These are phyloP conservation scores for Potamarius usumacintae DNA, from an alignment of 2,113 vertebrate species.

Conservation along the genomic window DNA sequence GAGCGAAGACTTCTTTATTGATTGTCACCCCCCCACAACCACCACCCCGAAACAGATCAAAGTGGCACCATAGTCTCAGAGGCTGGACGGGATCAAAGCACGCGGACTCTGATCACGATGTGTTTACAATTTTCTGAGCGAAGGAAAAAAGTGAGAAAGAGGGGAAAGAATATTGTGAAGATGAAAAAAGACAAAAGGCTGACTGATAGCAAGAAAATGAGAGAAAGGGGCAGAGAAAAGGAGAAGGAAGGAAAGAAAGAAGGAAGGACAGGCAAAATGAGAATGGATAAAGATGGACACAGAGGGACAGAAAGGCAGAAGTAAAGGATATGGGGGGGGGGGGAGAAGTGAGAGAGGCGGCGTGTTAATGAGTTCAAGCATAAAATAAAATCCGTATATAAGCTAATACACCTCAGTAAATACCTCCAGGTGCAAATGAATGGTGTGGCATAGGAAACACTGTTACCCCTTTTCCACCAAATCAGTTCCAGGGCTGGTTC, in stretches of 20 bases:
- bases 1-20: conserved; percentile 56
- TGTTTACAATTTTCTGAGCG: conserved; percentile 68
- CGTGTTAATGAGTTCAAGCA: conserved; percentile 7
- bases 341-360: neutral
- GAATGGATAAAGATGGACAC: neutral
- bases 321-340: neutral
- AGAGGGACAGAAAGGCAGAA: conserved; percentile 3
- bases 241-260: neutral
- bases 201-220: conserved; percentile 20
- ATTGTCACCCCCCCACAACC: conserved; percentile 36
- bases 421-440: conserved; percentile 17
- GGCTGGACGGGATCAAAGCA: conserved; percentile 66
- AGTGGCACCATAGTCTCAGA: conserved; percentile 50
- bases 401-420: conserved; percentile 28
- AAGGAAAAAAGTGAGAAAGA: conserved; percentile 43
- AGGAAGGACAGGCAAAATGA: neutral
- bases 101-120: conserved; percentile 58
- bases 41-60: conserved; percentile 55
- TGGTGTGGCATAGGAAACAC: neutral
- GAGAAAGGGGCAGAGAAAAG: neutral
- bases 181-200: conserved; percentile 32
- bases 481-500: too few relatives aligned
- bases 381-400: conserved; percentile 15
- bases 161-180: neutral
- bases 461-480: too few relatives aligned